These are phyloP conservation scores for Prosopocoilus inquinatus DNA, from an alignment of 2,888 invertebrate species.

Conservation along the genomic window DNA sequence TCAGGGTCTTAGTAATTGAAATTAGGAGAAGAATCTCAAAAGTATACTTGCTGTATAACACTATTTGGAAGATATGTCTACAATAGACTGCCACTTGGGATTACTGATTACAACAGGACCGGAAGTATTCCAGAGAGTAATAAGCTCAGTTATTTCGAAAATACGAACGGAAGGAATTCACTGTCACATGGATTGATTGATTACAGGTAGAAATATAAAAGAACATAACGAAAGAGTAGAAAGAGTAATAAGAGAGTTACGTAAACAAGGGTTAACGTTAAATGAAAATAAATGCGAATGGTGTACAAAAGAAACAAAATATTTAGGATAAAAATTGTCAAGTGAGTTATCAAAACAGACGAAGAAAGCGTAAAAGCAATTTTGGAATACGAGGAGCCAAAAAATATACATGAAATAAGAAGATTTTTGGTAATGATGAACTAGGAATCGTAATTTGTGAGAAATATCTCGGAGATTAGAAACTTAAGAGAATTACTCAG, in stretches of 20 bases:
- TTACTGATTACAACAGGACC: conserved; percentile 9
- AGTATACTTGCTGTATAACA: neutral
- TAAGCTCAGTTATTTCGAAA: conserved; percentile 10
- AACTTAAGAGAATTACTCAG: too few relatives aligned
- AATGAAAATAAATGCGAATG: too few relatives aligned
- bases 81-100: conserved; percentile 8
- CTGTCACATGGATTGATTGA: neutral
- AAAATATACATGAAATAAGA: neutral
- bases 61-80: too few relatives aligned
- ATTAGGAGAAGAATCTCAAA: neutral
- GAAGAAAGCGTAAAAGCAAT: neutral
- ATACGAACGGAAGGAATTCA: neutral
- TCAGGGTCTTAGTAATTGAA: neutral
- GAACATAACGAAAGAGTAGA: conserved; percentile 3
- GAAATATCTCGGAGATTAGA: too few relatives aligned
- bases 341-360: neutral
- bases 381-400: too few relatives aligned
- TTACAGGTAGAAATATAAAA: neutral
- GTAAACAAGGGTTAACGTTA: too few relatives aligned
- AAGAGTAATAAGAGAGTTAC: neutral
- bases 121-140: conserved; percentile 7
- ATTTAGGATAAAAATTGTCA: neutral
- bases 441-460: neutral
- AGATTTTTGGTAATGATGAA: conserved; percentile 2
- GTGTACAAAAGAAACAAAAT: too few relatives aligned